Base-by-base conservation (phyloP, 2,113 vertebrate genomes). In the Casuarius casuarius region DNA sequence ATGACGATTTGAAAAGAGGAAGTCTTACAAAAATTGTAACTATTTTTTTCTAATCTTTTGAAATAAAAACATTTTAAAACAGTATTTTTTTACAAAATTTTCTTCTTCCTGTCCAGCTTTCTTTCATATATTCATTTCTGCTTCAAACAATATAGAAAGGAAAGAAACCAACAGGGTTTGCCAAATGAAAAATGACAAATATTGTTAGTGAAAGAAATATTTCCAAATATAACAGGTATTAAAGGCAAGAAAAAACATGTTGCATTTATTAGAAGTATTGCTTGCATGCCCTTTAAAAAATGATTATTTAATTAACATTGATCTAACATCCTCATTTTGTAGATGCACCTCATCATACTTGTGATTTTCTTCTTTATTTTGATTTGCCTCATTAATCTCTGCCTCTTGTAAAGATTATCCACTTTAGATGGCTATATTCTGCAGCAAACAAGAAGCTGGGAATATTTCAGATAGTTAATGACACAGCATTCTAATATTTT, bases 321-420 rank as follows among this genome's bases (percentile, higher is more conserved):
- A 49, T 42, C 10, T 89, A 89, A 81, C 8, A 42, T 15, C 5
- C 12, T 85, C 15, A 74, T 65, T 91, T 91, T 88, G 40, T 21
- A 81, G 40, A 68, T 31, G 18, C 14, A 76, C 25, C 15, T 82
- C 51, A 89, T 87, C n/a, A 58, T 56, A 58, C 29, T 89, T 51
- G 8, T 49, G 14, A 82, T 83, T 91, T 92, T 80, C 25, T 67
- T 89, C 80, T 94, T 87, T 61, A 82, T 84, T 97, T 95, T 79
- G n/a, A 93, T 96, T 96, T 91, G 54, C 8, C 29, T 96, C 66
- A 89, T 94, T 94, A 82, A 58, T 67, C n/a, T 88, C 33, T 75
- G 81, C 82, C 79, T 92, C 70, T 68, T 70, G 54, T 84, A 70
- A 78, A 93, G 92, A 74, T 62, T 82, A 82, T 84, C 35, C 7